A percentile compares a stretch with the other conserved stretches of the same genome.
Conservation (phyloP, 2,888 invertebrate genomes). For the Leptinotarsa juncta region DNA sequence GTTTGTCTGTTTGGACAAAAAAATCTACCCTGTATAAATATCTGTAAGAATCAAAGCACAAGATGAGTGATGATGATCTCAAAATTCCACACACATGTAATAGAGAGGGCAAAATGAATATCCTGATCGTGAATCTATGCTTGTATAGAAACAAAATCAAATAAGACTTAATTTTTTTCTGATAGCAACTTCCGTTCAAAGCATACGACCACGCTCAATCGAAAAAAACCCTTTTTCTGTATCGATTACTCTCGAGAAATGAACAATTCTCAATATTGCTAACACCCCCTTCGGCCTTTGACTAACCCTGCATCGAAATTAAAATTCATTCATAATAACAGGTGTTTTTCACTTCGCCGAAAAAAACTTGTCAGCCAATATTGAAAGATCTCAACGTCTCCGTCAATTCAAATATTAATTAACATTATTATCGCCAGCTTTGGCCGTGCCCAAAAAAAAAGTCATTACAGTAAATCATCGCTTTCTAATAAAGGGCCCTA, state of each 20-base stretch:
- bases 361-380: conserved; percentile 56
- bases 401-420: conserved; percentile 72
- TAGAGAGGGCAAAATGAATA: too few species aligned
- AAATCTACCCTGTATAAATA: too few species aligned
- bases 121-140: too few species aligned
- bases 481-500: conserved; percentile 68
- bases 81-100: too few species aligned
- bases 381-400: conserved; percentile 59
- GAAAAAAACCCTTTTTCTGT: neutral
- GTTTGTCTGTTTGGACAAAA: too few species aligned
- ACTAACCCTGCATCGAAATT: conserved; percentile 48
- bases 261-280: conserved; percentile 28
- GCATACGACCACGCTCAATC: neutral
- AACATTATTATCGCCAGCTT: conserved; percentile 72
- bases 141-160: too few species aligned
- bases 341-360: conserved; percentile 48
- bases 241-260: conserved; percentile 5
- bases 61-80: too few species aligned
- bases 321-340: conserved; percentile 54
- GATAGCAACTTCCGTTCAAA: too few species aligned
- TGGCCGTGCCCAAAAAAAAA: conserved; percentile 67
- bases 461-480: conserved; percentile 74
- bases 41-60: too few species aligned
- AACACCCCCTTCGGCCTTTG: conserved; percentile 23
- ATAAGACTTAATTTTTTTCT: too few species aligned